Evolutionary conservation across 1,140 invertebrate species (phyloP), one percentile per base, ranked within the genome.

Genomic region (Drosophila asahinai): DNA sequence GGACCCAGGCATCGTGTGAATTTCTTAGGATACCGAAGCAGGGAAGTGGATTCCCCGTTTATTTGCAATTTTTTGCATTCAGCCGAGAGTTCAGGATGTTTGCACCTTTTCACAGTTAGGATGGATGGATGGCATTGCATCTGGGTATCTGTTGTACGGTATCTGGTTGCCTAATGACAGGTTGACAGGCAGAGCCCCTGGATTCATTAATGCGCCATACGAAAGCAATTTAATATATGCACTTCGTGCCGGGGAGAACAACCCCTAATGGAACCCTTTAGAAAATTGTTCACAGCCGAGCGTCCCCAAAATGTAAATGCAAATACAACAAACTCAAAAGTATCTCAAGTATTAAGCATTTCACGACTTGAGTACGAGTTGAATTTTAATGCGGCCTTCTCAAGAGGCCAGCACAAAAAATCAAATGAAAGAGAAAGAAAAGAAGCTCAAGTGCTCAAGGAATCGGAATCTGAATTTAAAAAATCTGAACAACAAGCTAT

Each of bases 221-320:
- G 68, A 86, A 84, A 86, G 82, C 82, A 86, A 86, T 86, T 84
- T 86, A 86, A 81, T 86, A 86, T 81, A 82, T 86, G 68, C 65
- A 71, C 68, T 63, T 47, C 45, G 36, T 19, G 40, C 51, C 57
- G 25, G 63, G 51, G 43, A 15, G 43, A 51, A 48, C 82, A 70
- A 86, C 82, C 82, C 82, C 75, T 86, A 86, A 86, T 79, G 74
- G 78, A 81, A 76, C 82, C 74, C 81, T 33, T 33, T 33, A 33
- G 30, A 8, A 9, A 33, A 33, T 33, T 33, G 30, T 8, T 33
- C 30, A 33, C 30, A 33, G 30, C 30, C 7, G 30, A 33, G 30
- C 47, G 70, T 73, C 67, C 78, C 38, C 52, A 61, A 70, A 70
- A 81, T 65, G 59, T 79, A 54, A 77, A 80, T 84, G 73, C 81